Percentiles rank a stretch among this genome's conserved stretches.
Evolutionary conservation across 1,140 invertebrate genomes (phyloP).

Genomic region (Penaeus indicus): DNA sequence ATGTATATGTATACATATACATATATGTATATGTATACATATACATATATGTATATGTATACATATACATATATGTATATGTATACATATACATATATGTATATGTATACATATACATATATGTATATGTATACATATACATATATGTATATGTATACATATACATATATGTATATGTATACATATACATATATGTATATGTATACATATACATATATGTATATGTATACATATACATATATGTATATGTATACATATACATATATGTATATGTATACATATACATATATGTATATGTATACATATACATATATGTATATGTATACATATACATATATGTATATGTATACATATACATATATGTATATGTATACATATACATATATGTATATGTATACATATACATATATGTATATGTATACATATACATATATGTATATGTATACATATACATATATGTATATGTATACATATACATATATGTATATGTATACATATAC

Average conservation of each 20-base stretch:
- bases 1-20: neutral
- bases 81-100: too few relatives aligned
- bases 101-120: neutral
- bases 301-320: neutral
- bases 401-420: neutral
- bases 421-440: conserved; percentile 5
- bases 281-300: too few relatives aligned
- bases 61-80: neutral
- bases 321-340: neutral
- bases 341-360: neutral
- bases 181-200: neutral
- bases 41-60: neutral
- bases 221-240: neutral
- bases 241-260: neutral
- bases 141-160: neutral
- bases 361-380: neutral
- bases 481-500: neutral
- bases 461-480: neutral
- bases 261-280: neutral
- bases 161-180: neutral
- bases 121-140: neutral
- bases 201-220: neutral
- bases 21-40: neutral
- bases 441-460: neutral
- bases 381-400: neutral